Base-by-base conservation (phyloP, 1,140 invertebrate genomes). In the Dendrolimus punctatus region DNA sequence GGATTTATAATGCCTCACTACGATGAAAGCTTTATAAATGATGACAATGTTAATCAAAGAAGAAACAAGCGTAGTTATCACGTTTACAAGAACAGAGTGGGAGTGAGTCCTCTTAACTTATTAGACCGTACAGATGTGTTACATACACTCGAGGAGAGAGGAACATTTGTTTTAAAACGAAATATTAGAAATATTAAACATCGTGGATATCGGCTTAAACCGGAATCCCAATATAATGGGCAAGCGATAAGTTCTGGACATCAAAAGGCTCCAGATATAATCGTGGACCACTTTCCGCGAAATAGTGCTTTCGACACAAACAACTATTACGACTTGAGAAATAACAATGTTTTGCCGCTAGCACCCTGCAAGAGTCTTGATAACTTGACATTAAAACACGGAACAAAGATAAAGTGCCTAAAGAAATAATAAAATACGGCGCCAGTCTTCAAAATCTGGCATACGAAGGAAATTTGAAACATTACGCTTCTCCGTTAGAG, bases 51-150 rank as follows among this genome's bases (percentile, higher is more conserved):
- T 42, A 88, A 88, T 65, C 87, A 88, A 58, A 74, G 77, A 59
- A 72, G 81, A 62, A 88, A 88, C 60, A 88, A 88, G 57, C 71
- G 87, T 41, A 88, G 87, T 54, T 88, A 88, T 64, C 76, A 75
- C 39, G 84, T 88, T 39, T 85, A 87, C 48, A 88, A 87, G 62
- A 84, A 79, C 58, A 85, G 85, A n/a, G 57, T 73, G 44, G 85
- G 85, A n/a, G 57, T 73, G 44, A 73, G 51, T 40, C 80, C 83
- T 6, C 48, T 76, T 37, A 64, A 53, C 45, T 62, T 74, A 53
- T 46, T 77, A 37, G 76, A 85, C 48, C 59, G 67, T 1, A 70
- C 61, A 49, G 73, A 76, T 42, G 70, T 79, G 10, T 55, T 85
- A 43, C 70, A 80, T 40, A 68, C 68, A 39, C 59, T 86, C 5